Percentiles rank a stretch among this genome's conserved stretches.
Evolutionary conservation across 2,888 invertebrate genomes (phyloP).

Genomic region (Megaustenia siamemsis): DNA sequence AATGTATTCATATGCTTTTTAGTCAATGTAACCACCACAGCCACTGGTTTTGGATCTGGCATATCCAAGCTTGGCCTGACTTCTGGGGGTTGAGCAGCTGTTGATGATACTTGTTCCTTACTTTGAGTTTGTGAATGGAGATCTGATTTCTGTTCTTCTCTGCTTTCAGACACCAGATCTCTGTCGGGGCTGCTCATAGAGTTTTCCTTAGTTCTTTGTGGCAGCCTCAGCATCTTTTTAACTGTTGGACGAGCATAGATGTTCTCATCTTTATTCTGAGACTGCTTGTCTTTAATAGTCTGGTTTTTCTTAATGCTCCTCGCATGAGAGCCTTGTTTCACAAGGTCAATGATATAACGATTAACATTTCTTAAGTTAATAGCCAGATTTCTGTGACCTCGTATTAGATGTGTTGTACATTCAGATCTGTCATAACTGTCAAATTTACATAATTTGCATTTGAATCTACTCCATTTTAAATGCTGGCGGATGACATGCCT

Average conservation of each 20-base stretch:
- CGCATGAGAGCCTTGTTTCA: slow-evolving; percentile 64
- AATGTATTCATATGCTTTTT: neutral
- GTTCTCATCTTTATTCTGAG: slow-evolving; percentile 22
- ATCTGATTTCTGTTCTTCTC: neutral
- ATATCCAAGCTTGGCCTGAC: neutral
- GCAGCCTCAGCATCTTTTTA: slow-evolving; percentile 20
- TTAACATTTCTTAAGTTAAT: slow-evolving; percentile 51
- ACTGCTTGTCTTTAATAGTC: slow-evolving; percentile 54
- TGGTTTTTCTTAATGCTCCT: slow-evolving; percentile 63
- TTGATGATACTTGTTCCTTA: neutral
- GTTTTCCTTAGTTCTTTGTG: slow-evolving; percentile 29
- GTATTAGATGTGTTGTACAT: slow-evolving; percentile 68
- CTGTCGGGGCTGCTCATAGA: neutral
- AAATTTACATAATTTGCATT: slow-evolving; percentile 87
- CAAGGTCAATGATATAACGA: slow-evolving; percentile 65
- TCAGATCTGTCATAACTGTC: slow-evolving; percentile 72
- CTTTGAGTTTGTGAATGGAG: neutral
- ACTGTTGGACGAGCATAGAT: slow-evolving; percentile 51
- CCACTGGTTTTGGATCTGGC: neutral
- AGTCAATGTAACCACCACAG: too few species aligned
- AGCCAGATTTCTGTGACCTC: slow-evolving; percentile 63
- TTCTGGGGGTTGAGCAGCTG: neutral
- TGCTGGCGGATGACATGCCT: slow-evolving; percentile 86
- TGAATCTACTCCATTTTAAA: slow-evolving; percentile 87
- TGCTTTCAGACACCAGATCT: neutral